Evolutionary conservation across 2,797 vertebrate species (phyloP), one percentile per base, ranked within the genome.

Genomic region (Tadarida brasiliensis): DNA sequence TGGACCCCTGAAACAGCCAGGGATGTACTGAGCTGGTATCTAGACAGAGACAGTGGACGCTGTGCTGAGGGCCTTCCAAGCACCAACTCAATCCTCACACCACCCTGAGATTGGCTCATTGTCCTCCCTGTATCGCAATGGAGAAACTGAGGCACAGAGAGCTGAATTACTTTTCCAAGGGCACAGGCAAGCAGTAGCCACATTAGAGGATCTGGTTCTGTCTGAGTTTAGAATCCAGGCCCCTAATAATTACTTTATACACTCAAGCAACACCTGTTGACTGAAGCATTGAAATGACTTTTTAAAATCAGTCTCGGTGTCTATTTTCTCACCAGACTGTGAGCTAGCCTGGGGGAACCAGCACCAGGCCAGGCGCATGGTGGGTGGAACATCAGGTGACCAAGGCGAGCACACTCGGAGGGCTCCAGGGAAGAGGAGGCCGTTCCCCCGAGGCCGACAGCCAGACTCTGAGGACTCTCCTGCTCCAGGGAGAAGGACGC

Each of bases 21-120:
- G 17, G 30, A 86, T 51, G 12, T 11, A 8, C 3, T 19, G 35
- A 56, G 3, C 19, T n/a, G 30, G 47, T n/a, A 2, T 61, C 51
- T 24, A 17, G 15, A 61, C 17, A 22, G 12, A 8, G 12, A 20
- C 20, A 8, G 16, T 3, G 17, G 16, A 15, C 19, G 24, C 20
- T 6, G 6, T 0, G 30, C 16, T 3, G 10, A 35, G 65, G 20
- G 11, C 2, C 19, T 28, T 61, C 11, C 4, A 22, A 0, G 0
- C 30, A 33, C 30, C 51, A 44, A 5, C 3, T 26, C 56, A 16
- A 10, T 22, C 15, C 22, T 59, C 39, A 49, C n/a, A 17, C 7
- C 30, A 19, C 73, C 0, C 0, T 2, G 22, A 71, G 20, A 6
- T 7, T 5, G 7, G 20, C 44, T 70, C 39, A 2, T 7, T 6